Conservation (phyloP, 2,113 vertebrate genomes). For the Gobio gobio region DNA sequence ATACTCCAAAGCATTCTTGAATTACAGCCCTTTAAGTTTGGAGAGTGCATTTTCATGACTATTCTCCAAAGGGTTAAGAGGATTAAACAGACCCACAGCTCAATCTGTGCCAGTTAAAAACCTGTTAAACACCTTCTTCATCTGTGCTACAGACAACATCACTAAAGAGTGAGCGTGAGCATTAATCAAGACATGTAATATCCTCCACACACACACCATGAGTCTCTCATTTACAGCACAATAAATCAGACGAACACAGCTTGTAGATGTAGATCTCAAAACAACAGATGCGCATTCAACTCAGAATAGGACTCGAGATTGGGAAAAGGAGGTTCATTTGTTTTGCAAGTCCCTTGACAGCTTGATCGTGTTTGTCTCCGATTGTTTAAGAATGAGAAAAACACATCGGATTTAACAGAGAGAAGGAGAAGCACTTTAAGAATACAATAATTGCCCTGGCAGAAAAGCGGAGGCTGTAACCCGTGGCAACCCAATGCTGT, state of each 20-base stretch:
- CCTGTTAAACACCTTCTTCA: neutral
- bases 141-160: neutral
- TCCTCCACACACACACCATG: neutral
- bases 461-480: slow-evolving; percentile 33
- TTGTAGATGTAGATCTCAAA: neutral
- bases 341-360: neutral
- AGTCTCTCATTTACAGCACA: neutral
- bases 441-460: slow-evolving; percentile 29
- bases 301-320: neutral
- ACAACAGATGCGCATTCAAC: neutral
- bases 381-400: neutral
- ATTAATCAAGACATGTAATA: neutral
- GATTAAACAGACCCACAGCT: neutral
- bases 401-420: neutral
- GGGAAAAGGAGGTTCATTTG: neutral
- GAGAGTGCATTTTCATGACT: too few relatives aligned
- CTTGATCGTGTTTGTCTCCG: neutral
- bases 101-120: neutral
- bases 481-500: slow-evolving; percentile 44
- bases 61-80: neutral
- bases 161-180: neutral
- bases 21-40: too few relatives aligned
- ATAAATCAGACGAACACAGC: neutral
- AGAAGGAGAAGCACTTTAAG: neutral
- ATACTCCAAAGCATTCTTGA: too few relatives aligned